Percentiles rank a stretch among this genome's conserved stretches.
phyloP scores from a whole-genome alignment of 2,797 vertebrate species.

The Anniella stebbinsi region DNA sequence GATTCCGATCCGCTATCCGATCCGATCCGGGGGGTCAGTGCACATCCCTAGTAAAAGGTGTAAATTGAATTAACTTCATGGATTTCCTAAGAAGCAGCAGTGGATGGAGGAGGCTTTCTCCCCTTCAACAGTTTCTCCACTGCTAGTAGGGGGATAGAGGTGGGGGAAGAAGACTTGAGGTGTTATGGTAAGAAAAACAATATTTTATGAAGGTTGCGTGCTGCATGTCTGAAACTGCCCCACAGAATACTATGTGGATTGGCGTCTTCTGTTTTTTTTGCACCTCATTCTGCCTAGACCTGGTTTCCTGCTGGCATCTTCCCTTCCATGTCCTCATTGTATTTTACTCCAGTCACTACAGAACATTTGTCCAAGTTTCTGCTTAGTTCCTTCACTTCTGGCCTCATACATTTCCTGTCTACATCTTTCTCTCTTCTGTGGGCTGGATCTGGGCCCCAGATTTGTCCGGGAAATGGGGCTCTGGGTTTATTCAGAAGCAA shows the following conservation, averaged over 20 bases:
- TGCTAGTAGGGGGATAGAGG: conserved; percentile 43
- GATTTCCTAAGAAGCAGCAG: conserved; percentile 59
- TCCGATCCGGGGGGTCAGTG: no score
- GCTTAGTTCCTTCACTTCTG: conserved; percentile 15
- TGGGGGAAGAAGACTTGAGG: conserved; percentile 57
- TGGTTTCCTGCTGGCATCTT: conserved; percentile 63
- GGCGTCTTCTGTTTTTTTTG: conserved; percentile 74
- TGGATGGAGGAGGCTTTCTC: conserved; percentile 57
- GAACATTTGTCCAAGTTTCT: conserved; percentile 6
- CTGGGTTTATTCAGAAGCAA: background rate
- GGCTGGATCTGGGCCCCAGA: background rate
- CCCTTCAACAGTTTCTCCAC: conserved; percentile 48
- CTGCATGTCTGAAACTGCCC: conserved; percentile 52
- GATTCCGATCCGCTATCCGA: no score
- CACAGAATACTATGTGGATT: conserved; percentile 36
- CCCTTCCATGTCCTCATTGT: conserved; percentile 51
- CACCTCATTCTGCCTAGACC: conserved; percentile 49
- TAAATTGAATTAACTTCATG: conserved; percentile 71
- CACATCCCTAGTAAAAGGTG: no score
- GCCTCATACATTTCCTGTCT: background rate
- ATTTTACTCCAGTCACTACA: conserved; percentile 45
- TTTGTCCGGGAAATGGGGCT: no score
- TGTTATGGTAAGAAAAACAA: conserved; percentile 69
- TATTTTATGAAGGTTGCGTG: conserved; percentile 65
- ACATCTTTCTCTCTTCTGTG: background rate